A percentile compares a stretch with the other conserved stretches of the same genome.
Conservation (phyloP, 2,113 vertebrate genomes). For the Panthera leo region DNA sequence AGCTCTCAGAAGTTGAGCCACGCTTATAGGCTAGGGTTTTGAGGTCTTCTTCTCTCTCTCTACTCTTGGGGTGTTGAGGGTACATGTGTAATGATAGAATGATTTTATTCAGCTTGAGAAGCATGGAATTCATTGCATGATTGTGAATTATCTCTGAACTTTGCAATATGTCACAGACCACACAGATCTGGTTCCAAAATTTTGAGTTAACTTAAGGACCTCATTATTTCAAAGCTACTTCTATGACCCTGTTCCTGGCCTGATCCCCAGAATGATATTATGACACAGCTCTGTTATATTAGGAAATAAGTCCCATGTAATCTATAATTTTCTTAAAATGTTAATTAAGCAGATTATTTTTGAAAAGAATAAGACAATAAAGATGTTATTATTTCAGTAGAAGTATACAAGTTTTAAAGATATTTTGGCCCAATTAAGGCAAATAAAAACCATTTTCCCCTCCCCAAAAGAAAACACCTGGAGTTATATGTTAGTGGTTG, state of each 20-base stretch:
- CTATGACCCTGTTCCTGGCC: not conserved
- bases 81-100: not conserved
- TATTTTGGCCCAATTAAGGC: not conserved
- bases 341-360: not conserved
- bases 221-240: constrained; percentile 44
- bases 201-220: not conserved
- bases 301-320: constrained; percentile 15
- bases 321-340: constrained; percentile 31
- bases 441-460: not conserved
- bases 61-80: not conserved
- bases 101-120: constrained; percentile 37
- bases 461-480: not conserved
- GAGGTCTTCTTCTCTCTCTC: not conserved
- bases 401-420: constrained; percentile 15
- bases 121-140: not conserved
- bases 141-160: not conserved
- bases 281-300: not conserved
- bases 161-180: not conserved
- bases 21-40: not conserved
- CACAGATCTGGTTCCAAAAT: not conserved
- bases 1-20: not conserved
- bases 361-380: constrained; percentile 39
- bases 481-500: not conserved
- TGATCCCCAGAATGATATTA: constrained; percentile 14
- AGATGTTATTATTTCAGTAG: constrained; percentile 5